Percentiles rank a stretch among this genome's conserved stretches.
Conservation (phyloP, 2,888 invertebrate genomes). For the Yponomeuta evonymella region DNA sequence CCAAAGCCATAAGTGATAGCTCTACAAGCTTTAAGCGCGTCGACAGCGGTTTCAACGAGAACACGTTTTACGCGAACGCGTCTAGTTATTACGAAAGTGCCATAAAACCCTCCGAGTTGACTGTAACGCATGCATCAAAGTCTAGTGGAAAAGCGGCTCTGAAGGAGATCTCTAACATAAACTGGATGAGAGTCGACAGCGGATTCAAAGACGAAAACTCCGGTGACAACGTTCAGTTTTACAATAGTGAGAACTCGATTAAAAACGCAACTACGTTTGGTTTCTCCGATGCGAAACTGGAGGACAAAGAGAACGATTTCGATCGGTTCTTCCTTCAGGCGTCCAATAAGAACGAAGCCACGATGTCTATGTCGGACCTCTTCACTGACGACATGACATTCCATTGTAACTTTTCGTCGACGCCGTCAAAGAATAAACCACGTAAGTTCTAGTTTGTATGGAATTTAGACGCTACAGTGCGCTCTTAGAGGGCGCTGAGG, state of each 20-base stretch:
- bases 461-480: no score
- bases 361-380: constrained; percentile 64
- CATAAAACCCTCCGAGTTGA: constrained; percentile 70
- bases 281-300: constrained; percentile 45
- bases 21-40: constrained; percentile 57
- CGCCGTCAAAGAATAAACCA: constrained; percentile 64
- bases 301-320: constrained; percentile 60
- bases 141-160: constrained; percentile 43
- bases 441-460: constrained; percentile 32
- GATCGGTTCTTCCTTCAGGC: constrained; percentile 45
- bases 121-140: constrained; percentile 50
- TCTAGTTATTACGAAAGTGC: constrained; percentile 71
- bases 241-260: constrained; percentile 35
- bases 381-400: constrained; percentile 64
- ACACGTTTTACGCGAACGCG: constrained; percentile 58
- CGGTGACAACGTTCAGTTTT: constrained; percentile 56
- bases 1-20: constrained; percentile 41
- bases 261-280: constrained; percentile 41
- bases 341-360: constrained; percentile 46
- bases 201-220: constrained; percentile 68
- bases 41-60: constrained; percentile 66
- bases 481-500: no score
- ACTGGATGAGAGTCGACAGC: constrained; percentile 68
- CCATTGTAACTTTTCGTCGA: constrained; percentile 67
- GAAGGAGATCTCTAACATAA: constrained; percentile 63